Evolutionary conservation across 2,888 invertebrate species (phyloP).

Genomic region (Limnephilus rhombicus): DNA sequence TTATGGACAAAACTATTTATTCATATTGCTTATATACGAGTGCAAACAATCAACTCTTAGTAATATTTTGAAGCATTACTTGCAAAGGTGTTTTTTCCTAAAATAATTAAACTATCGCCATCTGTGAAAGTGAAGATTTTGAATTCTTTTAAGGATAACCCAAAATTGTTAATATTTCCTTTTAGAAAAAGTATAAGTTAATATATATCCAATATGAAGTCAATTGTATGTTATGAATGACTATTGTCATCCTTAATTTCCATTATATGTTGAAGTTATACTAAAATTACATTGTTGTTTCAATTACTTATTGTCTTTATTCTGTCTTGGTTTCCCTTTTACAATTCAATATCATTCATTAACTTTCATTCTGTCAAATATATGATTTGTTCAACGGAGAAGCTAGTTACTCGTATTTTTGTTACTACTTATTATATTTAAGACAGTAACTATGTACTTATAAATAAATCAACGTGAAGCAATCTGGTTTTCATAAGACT

Average conservation of each 20-base stretch:
- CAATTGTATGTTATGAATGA: conserved; percentile 18
- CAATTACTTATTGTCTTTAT: conserved; percentile 9
- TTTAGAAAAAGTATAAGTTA: neutral
- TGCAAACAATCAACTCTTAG: too few relatives aligned
- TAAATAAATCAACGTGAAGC: neutral
- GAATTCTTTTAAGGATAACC: too few relatives aligned
- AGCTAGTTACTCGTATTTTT: neutral
- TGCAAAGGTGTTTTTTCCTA: too few relatives aligned
- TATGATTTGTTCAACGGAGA: neutral
- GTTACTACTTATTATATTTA: neutral
- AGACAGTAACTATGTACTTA: neutral
- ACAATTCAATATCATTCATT: neutral
- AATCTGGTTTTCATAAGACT: neutral
- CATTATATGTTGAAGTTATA: conserved; percentile 36
- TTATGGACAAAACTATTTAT: too few relatives aligned
- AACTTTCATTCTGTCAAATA: too few relatives aligned
- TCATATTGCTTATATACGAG: too few relatives aligned
- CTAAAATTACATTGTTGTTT: conserved; percentile 47
- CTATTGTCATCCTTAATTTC: conserved; percentile 11
- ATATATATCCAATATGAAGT: conserved; percentile 21
- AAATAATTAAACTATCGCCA: too few relatives aligned
- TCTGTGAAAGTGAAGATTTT: too few relatives aligned
- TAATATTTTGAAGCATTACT: too few relatives aligned
- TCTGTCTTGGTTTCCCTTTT: neutral
- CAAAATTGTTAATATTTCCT: conserved; percentile 36